Percentiles rank a stretch among this genome's conserved stretches.
phyloP scores from a whole-genome alignment of 1,140 invertebrate species.

The Tachypleus tridentatus region DNA sequence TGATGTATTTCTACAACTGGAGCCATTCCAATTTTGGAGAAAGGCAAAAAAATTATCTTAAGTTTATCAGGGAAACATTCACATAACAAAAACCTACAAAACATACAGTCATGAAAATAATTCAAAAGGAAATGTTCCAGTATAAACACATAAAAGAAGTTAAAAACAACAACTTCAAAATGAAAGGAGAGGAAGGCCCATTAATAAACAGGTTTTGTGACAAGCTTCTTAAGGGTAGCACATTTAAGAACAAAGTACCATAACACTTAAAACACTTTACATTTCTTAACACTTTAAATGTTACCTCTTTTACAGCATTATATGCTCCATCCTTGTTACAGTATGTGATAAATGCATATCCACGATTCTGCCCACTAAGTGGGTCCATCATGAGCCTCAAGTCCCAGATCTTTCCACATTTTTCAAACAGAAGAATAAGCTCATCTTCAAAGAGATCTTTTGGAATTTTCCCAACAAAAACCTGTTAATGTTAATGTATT shows the following conservation, averaged over 20 bases:
- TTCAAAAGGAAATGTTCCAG: too few species aligned
- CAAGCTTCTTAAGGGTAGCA: neutral
- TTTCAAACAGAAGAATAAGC: constrained; percentile 93
- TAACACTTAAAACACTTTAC: too few species aligned
- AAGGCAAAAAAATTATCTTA: too few species aligned
- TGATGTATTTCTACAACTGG: too few species aligned
- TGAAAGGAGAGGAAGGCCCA: too few species aligned
- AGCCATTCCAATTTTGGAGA: too few species aligned
- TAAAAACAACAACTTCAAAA: neutral
- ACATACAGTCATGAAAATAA: too few species aligned
- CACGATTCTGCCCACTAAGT: constrained; percentile 90
- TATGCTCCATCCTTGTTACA: constrained; percentile 81
- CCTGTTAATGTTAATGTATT: constrained; percentile 38
- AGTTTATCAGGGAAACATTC: too few species aligned
- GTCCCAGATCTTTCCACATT: constrained; percentile 96
- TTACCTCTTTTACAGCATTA: constrained; percentile 90
- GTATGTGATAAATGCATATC: constrained; percentile 98
- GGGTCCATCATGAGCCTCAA: constrained; percentile 99
- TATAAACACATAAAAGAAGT: neutral
- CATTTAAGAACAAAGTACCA: neutral
- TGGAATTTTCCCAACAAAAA: constrained; percentile 98
- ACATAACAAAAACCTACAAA: too few species aligned
- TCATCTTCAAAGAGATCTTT: constrained; percentile 99
- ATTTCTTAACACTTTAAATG: too few species aligned
- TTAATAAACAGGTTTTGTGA: neutral